Evolutionary conservation across 2,797 vertebrate genomes (phyloP).

Genomic region (Lithobates pipiens): DNA sequence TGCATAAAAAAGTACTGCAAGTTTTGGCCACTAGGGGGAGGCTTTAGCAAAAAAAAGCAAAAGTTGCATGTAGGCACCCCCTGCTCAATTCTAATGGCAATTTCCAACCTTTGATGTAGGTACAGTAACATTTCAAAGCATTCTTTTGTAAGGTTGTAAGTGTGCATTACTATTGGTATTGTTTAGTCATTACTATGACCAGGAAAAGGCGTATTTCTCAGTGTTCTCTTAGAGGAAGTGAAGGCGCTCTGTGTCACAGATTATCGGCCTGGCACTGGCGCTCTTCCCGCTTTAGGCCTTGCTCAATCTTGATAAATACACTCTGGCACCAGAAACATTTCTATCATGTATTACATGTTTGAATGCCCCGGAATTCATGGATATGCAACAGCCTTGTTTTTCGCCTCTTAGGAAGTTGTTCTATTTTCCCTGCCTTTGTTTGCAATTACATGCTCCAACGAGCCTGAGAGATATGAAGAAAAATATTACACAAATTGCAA

Average conservation of each 20-base stretch:
- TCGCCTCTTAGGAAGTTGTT: constrained; percentile 58
- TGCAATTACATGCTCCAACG: constrained; percentile 61
- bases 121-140: no score
- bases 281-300: constrained; percentile 35
- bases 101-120: no score
- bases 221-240: neutral
- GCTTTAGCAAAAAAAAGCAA: no score
- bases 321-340: constrained; percentile 52
- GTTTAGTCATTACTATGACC: no score
- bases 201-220: neutral
- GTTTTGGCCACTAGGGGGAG: no score
- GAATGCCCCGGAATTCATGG: constrained; percentile 59
- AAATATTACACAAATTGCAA: constrained; percentile 63
- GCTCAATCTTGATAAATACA: constrained; percentile 59
- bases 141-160: neutral
- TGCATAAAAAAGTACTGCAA: no score
- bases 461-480: constrained; percentile 60
- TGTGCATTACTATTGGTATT: neutral
- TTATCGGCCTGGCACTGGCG: constrained; percentile 12
- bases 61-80: no score
- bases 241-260: neutral
- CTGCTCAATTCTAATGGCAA: no score
- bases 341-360: constrained; percentile 59
- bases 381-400: constrained; percentile 58
- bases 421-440: constrained; percentile 57